phyloP scores from a whole-genome alignment of 2,113 vertebrate species.

The Corythaeola cristata region DNA sequence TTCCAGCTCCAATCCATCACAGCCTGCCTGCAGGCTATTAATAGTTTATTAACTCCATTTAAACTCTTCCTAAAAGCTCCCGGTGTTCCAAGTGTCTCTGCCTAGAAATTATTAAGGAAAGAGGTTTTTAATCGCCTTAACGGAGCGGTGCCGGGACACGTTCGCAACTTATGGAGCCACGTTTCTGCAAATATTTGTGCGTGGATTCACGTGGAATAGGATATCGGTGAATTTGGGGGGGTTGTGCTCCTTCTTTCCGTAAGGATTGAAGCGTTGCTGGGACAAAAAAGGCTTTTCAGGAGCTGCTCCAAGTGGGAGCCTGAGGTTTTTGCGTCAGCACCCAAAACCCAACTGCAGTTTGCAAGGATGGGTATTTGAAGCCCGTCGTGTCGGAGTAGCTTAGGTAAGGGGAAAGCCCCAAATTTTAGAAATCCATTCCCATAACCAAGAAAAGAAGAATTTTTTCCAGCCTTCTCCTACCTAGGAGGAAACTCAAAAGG shows the following conservation, averaged over 20 bases:
- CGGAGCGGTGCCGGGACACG: fast-evolving
- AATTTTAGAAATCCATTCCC: background rate
- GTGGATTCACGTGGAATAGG: fast-evolving
- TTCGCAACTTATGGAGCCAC: fast-evolving
- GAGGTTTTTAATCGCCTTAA: background rate
- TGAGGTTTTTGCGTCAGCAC: background rate
- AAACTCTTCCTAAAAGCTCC: slow-evolving; percentile 13
- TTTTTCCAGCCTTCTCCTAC: background rate
- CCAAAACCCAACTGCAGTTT: background rate
- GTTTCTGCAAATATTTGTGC: fast-evolving
- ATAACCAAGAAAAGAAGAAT: background rate
- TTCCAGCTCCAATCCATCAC: background rate
- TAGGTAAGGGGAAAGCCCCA: background rate
- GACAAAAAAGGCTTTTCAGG: background rate
- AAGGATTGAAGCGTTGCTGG: background rate
- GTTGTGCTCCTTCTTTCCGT: fast-evolving
- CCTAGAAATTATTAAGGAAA: background rate
- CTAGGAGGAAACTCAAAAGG: background rate
- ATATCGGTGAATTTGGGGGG: background rate
- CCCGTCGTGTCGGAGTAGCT: fast-evolving
- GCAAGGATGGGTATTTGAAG: background rate
- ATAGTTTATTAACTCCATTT: slow-evolving; percentile 48
- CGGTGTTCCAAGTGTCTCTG: background rate
- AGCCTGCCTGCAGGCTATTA: background rate
- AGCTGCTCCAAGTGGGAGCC: background rate